Evolutionary conservation across 2,888 invertebrate species (phyloP).

Genomic region (Cephus runcator): DNA sequence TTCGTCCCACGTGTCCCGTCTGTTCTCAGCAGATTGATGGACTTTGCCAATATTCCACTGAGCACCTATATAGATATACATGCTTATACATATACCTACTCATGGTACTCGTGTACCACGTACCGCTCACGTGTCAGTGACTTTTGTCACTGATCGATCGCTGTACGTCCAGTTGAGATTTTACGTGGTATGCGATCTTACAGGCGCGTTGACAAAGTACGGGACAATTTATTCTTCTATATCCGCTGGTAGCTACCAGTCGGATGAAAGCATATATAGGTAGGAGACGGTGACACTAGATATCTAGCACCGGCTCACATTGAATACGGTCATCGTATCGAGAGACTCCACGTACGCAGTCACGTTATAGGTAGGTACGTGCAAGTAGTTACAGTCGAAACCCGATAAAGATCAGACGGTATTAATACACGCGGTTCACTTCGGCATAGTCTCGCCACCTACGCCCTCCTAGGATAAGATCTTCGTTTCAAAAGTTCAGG

Average conservation of each 20-base stretch:
- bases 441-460: constrained; percentile 25
- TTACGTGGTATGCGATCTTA: background rate
- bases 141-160: background rate
- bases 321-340: background rate
- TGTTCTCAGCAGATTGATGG: background rate
- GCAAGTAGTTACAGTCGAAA: constrained; percentile 29
- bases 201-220: constrained; percentile 3
- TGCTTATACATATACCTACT: no score
- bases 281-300: background rate
- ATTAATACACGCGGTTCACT: constrained; percentile 29
- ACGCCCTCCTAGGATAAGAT: constrained; percentile 35
- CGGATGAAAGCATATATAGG: background rate
- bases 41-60: background rate
- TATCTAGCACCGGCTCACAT: background rate
- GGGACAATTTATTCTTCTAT: constrained; percentile 2
- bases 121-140: background rate
- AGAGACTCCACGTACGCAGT: background rate
- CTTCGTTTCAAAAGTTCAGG: constrained; percentile 35
- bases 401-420: constrained; percentile 32
- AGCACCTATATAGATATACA: background rate
- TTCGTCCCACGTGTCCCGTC: background rate
- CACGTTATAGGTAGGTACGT: constrained; percentile 26
- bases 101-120: background rate
- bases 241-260: background rate
- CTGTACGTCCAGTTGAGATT: background rate